A percentile compares a stretch with the other conserved stretches of the same genome.
phyloP scores from a whole-genome alignment of 2,113 vertebrate species.

The Corynorhinus townsendii region DNA sequence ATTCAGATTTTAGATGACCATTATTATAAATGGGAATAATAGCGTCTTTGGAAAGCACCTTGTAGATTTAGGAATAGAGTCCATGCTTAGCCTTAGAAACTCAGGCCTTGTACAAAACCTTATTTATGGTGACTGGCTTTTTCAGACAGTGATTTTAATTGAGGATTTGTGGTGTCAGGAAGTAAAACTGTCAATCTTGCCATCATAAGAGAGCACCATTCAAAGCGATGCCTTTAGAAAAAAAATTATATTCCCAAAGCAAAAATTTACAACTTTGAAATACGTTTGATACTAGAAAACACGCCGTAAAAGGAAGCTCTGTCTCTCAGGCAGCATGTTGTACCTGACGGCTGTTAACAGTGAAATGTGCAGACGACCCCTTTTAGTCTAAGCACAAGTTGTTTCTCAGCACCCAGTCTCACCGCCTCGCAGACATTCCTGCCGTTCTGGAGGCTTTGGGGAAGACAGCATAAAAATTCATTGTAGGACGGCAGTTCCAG shows the following conservation, averaged over 20 bases:
- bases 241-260: background rate
- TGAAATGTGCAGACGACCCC: background rate
- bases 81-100: background rate
- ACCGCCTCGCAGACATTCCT: rapidly evolving
- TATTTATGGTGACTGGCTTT: background rate
- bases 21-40: background rate
- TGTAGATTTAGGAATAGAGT: background rate
- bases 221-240: background rate
- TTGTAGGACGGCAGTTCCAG: background rate
- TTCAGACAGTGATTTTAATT: background rate
- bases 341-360: background rate
- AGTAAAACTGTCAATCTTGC: background rate
- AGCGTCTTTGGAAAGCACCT: background rate
- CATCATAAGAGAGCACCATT: background rate
- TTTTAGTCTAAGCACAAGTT: conserved; percentile 20
- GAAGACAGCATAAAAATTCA: background rate
- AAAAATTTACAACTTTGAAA: conserved; percentile 26
- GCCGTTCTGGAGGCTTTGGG: conserved; percentile 10
- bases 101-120: background rate
- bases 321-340: background rate
- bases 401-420: background rate
- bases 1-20: background rate
- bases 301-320: background rate
- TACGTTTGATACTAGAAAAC: conserved; percentile 37
- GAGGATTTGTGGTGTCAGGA: background rate